Evolutionary conservation across 2,113 vertebrate species (phyloP).

Genomic region (Anguilla rostrata): DNA sequence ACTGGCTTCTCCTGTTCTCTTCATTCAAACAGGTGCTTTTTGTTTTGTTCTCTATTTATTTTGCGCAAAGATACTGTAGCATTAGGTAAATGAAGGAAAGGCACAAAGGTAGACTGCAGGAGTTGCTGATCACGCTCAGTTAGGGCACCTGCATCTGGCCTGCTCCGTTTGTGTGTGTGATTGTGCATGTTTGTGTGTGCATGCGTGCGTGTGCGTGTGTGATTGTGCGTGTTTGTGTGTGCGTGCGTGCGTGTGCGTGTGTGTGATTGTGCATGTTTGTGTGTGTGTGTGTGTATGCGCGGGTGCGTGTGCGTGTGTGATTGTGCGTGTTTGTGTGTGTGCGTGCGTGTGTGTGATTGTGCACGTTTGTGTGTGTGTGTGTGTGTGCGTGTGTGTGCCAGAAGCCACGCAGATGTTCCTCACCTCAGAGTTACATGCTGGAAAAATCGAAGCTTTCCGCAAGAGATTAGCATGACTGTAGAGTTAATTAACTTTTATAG

Average conservation of each 20-base stretch:
- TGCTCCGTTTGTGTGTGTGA: slow-evolving; percentile 9
- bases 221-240: neutral
- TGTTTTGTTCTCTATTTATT: too few relatives aligned
- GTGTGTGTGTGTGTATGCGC: neutral
- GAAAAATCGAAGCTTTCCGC: slow-evolving; percentile 35
- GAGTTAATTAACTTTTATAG: slow-evolving; percentile 66
- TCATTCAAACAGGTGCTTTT: too few relatives aligned
- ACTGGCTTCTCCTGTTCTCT: too few relatives aligned
- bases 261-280: neutral
- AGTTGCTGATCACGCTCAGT: neutral
- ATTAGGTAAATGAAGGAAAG: neutral
- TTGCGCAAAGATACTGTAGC: too few relatives aligned
- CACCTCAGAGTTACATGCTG: slow-evolving; percentile 57
- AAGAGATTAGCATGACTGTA: slow-evolving; percentile 67
- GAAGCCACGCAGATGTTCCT: slow-evolving; percentile 63
- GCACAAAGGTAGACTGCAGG: slow-evolving; percentile 49
- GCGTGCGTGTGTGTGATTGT: neutral
- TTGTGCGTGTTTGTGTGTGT: neutral
- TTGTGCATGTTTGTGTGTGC: neutral
- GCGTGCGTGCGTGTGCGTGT: neutral
- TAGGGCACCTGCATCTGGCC: neutral
- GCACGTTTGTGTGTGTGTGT: slow-evolving; percentile 23
- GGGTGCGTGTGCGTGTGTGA: neutral
- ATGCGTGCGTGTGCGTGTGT: neutral
- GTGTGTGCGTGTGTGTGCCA: slow-evolving; percentile 5